A percentile compares a stretch with the other conserved stretches of the same genome.
These are phyloP conservation scores for Haliclona indistincta DNA, from an alignment of 37 sponge, comb jelly and placozoan species.

Conservation along the genomic window DNA sequence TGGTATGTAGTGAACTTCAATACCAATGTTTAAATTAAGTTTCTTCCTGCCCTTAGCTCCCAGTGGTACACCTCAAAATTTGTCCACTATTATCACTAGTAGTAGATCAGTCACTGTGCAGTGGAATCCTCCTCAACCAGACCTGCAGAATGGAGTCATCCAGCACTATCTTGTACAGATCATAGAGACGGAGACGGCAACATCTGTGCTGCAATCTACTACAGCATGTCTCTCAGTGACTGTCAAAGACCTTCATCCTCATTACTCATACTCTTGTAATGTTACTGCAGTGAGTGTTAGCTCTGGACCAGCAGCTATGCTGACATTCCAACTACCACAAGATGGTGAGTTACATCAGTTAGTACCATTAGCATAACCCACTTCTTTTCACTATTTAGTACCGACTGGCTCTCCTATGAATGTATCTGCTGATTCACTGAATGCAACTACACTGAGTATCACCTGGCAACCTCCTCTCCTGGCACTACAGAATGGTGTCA, in stretches of 20 bases:
- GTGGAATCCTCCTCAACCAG: constrained; percentile 18
- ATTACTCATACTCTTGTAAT: background rate
- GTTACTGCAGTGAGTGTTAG: constrained; percentile 31
- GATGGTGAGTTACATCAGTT: constrained; percentile 20
- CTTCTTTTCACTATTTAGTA: background rate
- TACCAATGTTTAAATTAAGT: background rate
- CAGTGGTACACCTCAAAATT: constrained; percentile 3
- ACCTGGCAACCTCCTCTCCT: constrained; percentile 33
- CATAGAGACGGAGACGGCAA: background rate
- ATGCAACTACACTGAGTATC: background rate
- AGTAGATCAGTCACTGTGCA: background rate
- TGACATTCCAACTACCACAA: constrained; percentile 7
- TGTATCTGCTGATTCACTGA: background rate
- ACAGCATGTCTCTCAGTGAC: too few species aligned
- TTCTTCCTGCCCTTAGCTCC: background rate
- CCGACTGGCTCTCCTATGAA: background rate
- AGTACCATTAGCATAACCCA: too few species aligned
- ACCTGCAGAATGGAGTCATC: constrained; percentile 26
- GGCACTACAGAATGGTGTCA: constrained; percentile 34
- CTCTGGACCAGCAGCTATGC: constrained; percentile 8
- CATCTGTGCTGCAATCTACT: background rate
- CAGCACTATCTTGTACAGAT: background rate
- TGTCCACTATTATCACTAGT: background rate
- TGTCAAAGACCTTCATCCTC: constrained; percentile 6
- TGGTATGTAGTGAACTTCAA: background rate